Base-by-base conservation (phyloP, 2,797 vertebrate genomes). In the Poecilia picta region DNA sequence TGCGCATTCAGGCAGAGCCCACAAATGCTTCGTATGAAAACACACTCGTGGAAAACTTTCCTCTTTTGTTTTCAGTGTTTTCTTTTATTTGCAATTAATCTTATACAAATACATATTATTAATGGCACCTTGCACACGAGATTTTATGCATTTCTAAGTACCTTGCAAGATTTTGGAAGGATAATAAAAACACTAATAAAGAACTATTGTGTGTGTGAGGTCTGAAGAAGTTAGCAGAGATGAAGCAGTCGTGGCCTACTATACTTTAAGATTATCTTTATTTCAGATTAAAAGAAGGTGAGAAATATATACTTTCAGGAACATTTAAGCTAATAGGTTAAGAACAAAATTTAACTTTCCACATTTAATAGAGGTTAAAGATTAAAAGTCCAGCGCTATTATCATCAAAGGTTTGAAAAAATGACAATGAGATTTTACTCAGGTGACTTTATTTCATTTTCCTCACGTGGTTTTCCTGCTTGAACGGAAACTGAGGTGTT, bases 1-100 rank as follows among this genome's bases (percentile, higher is more conserved):
- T 82, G 87, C 88, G 93, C 94, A 89, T 93, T 90, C 85, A 91
- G 86, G 87, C 87, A 89, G 83, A 85, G 85, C 82, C 80, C 74
- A 78, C 75, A 80, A 90, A 74, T 68, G 74, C 72, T 64, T 74
- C 73, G 79, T 62, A 81, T 41, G 78, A 71, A 78, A 55, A 71
- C 76, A 55, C 43, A 74, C 53, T 77, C 25, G 20, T 55, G 77
- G 71, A 79, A 33, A 70, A 43, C 66, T 70, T 70, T 43, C 66
- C 55, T 73, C 73, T 77, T 59, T 74, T 36, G 51, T 25, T 78
- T 77, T 68, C 12, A 41, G 25, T 74, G 66, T 62, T 80, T 46
- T n/a, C 23, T 79, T 70, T 82, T 73, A 83, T 81, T 72, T 46
- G 81, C 47, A 81, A 81, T 83, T 57, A 55, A 28, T 68, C 6